Evolutionary conservation across 35 echinoderm and acorn worm genomes (phyloP).

Genomic region (Hemicentrotus pulcherrimus): DNA sequence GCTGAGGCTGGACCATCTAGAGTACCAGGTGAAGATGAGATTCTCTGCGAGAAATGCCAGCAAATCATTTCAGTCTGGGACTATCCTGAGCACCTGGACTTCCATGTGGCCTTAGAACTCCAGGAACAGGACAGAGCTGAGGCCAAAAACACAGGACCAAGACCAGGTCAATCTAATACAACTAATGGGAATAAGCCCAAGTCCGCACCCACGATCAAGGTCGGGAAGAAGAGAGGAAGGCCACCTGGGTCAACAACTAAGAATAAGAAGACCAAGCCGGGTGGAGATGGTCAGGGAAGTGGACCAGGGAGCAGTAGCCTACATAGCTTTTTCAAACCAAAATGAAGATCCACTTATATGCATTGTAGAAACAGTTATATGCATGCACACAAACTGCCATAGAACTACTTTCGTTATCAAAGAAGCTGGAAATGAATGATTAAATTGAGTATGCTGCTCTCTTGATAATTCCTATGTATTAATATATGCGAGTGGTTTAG

Average conservation of each 20-base stretch:
- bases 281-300: background rate
- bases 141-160: background rate
- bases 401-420: background rate
- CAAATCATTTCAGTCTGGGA: constrained; percentile 79
- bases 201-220: background rate
- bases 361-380: background rate
- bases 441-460: too few species aligned
- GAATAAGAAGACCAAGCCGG: constrained; percentile 71
- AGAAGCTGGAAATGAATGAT: too few species aligned
- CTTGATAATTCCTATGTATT: too few species aligned
- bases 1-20: background rate
- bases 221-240: constrained; percentile 64
- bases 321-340: constrained; percentile 75
- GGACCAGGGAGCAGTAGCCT: constrained; percentile 28
- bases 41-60: constrained; percentile 83
- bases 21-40: constrained; percentile 53
- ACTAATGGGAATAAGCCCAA: background rate
- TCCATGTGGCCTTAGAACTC: constrained; percentile 81
- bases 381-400: background rate
- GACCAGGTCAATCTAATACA: background rate
- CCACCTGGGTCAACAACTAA: constrained; percentile 42
- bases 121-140: constrained; percentile 60
- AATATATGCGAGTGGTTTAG: too few species aligned
- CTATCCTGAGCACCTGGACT: constrained; percentile 92
- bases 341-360: constrained; percentile 46